Base-by-base conservation (phyloP, 2,113 vertebrate species). In the Ibidorhyncha struthersii region DNA sequence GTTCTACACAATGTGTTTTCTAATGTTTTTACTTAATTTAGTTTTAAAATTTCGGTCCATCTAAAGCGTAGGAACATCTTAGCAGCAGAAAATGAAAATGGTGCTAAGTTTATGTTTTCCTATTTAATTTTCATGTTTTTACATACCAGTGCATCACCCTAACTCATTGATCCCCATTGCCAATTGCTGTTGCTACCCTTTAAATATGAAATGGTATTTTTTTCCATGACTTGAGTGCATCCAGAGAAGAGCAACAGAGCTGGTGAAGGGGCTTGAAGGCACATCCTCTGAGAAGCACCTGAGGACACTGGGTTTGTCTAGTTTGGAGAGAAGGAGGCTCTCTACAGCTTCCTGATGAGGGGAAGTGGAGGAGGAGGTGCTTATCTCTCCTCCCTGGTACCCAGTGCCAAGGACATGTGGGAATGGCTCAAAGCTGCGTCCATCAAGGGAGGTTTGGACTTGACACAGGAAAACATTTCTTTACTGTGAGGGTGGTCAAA, bases 351-450 rank as follows among this genome's bases (percentile, higher is more conserved):
- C n/a, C 43, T 32, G 38, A n/a, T 22, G 32, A 66, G 50, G 49
- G 32, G 25, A 29, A 4, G 36, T 40, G 8, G 10, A 25, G 58
- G 38, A 29, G 26, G 32, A 49, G 16, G 6, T 43, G 13, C 45
- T 78, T 27, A 43, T 5, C 21, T 52, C 55, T 53, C 59, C 17
- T 59, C 1, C 8, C 22, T 7, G n/a, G 43, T 7, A 27, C 22
- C 7, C 56, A 59, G 12, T 59, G 45, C 7, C 22, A 34, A 34
- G 83, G 1, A 40, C 1, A 2, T 4, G 2, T 49, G 9, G 16
- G 36, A 78, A 49, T 38, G 16, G 22, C 20, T 67, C 47, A 14
- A 30, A 78, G 45, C 9, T 43, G 26, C 0, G 0, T 27, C 43
- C 4, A 6, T 41, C 22, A 40, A 14, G 14, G 29, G 36, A 52